Percentiles rank a stretch among this genome's conserved stretches.
phyloP scores from a whole-genome alignment of 2,888 invertebrate genomes.

The Syrista parreyssii region DNA sequence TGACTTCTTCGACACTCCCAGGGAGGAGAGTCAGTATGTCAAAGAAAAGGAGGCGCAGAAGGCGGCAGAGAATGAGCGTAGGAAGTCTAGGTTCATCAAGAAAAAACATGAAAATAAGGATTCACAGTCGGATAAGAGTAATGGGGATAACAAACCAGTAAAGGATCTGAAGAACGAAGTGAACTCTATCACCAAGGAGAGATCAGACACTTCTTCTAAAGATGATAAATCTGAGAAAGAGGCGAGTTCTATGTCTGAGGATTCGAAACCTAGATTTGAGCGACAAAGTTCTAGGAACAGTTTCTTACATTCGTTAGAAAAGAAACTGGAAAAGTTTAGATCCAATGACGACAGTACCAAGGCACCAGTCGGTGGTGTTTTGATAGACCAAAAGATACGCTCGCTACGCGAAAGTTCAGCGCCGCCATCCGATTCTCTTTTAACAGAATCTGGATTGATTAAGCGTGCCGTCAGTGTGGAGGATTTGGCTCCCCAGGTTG shows the following conservation, averaged over 20 bases:
- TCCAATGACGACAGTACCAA: constrained; percentile 55
- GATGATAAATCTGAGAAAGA: constrained; percentile 36
- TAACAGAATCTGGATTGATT: constrained; percentile 76
- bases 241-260: constrained; percentile 25
- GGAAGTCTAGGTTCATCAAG: constrained; percentile 77
- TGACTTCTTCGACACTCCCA: constrained; percentile 80
- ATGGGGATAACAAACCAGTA: constrained; percentile 46
- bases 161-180: constrained; percentile 56
- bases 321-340: constrained; percentile 64
- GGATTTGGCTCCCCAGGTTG: constrained; percentile 67
- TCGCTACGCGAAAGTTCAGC: constrained; percentile 49
- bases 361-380: constrained; percentile 64
- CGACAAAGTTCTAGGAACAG: constrained; percentile 64
- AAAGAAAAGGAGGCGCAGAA: constrained; percentile 64
- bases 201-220: constrained; percentile 27
- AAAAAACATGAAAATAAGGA: constrained; percentile 75
- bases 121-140: constrained; percentile 40
- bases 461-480: constrained; percentile 81
- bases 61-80: constrained; percentile 68
- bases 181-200: constrained; percentile 48
- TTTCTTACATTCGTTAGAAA: constrained; percentile 81
- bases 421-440: constrained; percentile 45
- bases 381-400: constrained; percentile 66
- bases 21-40: constrained; percentile 75
- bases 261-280: constrained; percentile 34